These are phyloP conservation scores for Sternotherus odoratus DNA, from an alignment of 2,797 vertebrate species.

Conservation along the genomic window DNA sequence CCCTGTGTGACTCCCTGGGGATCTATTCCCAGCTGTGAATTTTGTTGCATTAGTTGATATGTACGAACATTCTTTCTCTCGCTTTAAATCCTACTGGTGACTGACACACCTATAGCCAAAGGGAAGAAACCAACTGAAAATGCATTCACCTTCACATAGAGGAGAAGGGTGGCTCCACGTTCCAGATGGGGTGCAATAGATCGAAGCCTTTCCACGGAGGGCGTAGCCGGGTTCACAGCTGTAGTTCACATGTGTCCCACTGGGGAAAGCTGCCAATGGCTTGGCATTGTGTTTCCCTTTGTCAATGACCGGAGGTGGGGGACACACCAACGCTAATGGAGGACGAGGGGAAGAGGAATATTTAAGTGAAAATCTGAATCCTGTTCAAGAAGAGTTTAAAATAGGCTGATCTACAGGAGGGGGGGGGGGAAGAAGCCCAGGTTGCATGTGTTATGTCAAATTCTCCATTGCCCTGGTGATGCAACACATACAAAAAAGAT, in stretches of 20 bases:
- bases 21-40: not conserved
- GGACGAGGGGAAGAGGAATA: not conserved
- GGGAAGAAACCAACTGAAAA: not conserved
- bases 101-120: too few relatives aligned
- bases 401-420: not conserved
- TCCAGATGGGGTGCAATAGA: conserved; percentile 29
- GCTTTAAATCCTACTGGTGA: too few relatives aligned
- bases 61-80: too few relatives aligned
- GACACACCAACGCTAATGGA: not conserved
- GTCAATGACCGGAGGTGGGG: conserved; percentile 33
- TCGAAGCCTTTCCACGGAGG: conserved; percentile 2
- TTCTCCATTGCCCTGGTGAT: not conserved
- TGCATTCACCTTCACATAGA: conserved; percentile 22
- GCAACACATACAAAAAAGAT: not conserved
- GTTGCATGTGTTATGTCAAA: not conserved
- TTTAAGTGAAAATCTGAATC: not conserved
- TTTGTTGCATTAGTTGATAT: not conserved
- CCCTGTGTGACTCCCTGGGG: too few relatives aligned
- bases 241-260: not conserved
- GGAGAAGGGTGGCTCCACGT: conserved; percentile 26
- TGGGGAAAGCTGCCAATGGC: not conserved
- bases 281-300: conserved; percentile 38
- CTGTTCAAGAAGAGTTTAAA: not conserved
- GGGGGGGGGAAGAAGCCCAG: too few relatives aligned
- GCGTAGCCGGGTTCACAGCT: not conserved